Evolutionary conservation across 2,113 vertebrate genomes (phyloP).

Genomic region (Promerops cafer): DNA sequence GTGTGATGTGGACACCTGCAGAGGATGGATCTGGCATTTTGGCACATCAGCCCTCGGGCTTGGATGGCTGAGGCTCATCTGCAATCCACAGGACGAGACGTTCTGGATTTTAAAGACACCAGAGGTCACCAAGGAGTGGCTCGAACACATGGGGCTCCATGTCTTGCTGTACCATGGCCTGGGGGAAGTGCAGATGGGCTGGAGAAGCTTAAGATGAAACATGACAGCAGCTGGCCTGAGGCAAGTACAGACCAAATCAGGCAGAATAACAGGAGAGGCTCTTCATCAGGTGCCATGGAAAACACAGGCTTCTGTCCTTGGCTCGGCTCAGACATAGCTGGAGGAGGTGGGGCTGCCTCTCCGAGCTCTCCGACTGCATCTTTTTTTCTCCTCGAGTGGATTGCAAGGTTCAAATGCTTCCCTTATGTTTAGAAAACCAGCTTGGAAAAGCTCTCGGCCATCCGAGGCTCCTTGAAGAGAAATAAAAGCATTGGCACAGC

Average conservation of each 20-base stretch:
- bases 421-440: not conserved
- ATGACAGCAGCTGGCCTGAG: conserved; percentile 23
- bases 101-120: not conserved
- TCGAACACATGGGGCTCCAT: not conserved
- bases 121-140: not conserved
- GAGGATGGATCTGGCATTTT: not conserved
- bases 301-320: conserved; percentile 45
- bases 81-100: fast-evolving
- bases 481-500: not conserved
- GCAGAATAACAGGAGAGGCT: conserved; percentile 18
- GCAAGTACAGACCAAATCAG: not conserved
- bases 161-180: not conserved
- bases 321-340: conserved; percentile 18
- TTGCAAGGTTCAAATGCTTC: not conserved
- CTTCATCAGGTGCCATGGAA: conserved; percentile 57
- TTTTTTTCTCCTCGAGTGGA: conserved; percentile 14
- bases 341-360: conserved; percentile 32
- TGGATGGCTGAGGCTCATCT: not conserved
- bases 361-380: not conserved
- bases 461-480: not conserved
- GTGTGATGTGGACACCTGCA: not conserved
- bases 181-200: conserved; percentile 25
- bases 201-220: not conserved
- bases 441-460: not conserved
- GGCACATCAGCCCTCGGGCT: not conserved